A percentile compares a stretch with the other conserved stretches of the same genome.
Evolutionary conservation across 2,888 invertebrate genomes (phyloP).

Genomic region (Plebejus anna): DNA sequence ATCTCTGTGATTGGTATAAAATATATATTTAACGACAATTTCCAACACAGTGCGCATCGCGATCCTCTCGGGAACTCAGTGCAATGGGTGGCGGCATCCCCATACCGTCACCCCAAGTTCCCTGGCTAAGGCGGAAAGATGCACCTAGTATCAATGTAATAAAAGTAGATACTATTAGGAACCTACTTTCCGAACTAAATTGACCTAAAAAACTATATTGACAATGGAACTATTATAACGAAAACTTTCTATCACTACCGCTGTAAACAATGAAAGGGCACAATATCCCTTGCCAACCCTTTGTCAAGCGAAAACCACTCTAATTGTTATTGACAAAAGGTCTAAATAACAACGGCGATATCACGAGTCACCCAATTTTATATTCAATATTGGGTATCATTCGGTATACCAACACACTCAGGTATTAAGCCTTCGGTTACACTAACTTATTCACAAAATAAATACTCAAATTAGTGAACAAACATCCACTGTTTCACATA

Average conservation of each 20-base stretch:
- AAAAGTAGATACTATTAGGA: neutral
- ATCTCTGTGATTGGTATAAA: too few relatives aligned
- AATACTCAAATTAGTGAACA: neutral
- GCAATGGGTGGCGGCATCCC: too few relatives aligned
- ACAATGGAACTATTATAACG: constrained; percentile 16
- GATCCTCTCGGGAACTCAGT: too few relatives aligned
- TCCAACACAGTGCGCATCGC: too few relatives aligned
- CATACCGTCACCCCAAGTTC: too few relatives aligned
- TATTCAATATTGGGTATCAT: constrained; percentile 13
- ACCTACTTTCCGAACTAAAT: neutral
- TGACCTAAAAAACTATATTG: constrained; percentile 4
- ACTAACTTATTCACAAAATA: neutral
- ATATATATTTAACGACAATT: too few relatives aligned
- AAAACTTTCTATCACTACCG: constrained; percentile 21
- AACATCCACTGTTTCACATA: neutral
- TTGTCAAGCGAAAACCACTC: neutral
- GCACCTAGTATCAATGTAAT: neutral
- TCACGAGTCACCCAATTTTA: neutral
- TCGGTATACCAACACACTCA: neutral
- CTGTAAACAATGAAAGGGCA: constrained; percentile 1
- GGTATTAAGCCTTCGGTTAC: neutral
- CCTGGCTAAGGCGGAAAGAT: too few relatives aligned
- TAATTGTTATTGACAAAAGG: neutral
- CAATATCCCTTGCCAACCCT: neutral
- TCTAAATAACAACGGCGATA: neutral